Conservation (phyloP, 2,113 vertebrate species). For the Cichladusa arquata region DNA sequence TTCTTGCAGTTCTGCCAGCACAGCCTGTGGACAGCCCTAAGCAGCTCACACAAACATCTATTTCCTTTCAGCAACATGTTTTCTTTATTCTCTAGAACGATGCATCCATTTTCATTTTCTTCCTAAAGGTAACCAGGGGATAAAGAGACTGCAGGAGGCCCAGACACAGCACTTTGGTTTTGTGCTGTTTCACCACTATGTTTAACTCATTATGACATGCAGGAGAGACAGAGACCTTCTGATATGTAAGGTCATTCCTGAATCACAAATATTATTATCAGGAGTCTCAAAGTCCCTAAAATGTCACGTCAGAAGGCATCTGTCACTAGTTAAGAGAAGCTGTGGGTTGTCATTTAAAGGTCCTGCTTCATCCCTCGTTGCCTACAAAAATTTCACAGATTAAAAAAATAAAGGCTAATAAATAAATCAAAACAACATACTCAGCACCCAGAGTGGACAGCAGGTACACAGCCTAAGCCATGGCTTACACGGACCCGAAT, state of each 20-base stretch:
- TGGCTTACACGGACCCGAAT: background rate
- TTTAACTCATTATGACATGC: conserved; percentile 20
- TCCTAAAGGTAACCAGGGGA: background rate
- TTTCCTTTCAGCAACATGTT: background rate
- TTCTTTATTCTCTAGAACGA: background rate
- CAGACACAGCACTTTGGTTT: background rate
- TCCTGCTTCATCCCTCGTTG: background rate
- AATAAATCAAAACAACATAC: background rate
- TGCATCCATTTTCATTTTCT: background rate
- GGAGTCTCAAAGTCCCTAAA: conserved; percentile 2
- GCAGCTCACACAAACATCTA: background rate
- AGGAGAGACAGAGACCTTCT: background rate
- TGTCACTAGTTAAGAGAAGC: background rate
- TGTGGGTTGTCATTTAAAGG: background rate
- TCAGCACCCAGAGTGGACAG: background rate
- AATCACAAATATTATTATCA: conserved; percentile 6
- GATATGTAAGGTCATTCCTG: background rate
- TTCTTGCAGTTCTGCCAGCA: background rate
- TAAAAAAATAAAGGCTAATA: background rate
- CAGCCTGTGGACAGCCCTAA: background rate
- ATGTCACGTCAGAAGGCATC: conserved; percentile 25
- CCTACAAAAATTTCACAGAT: background rate
- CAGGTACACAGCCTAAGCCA: background rate
- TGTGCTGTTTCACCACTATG: background rate
- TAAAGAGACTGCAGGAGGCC: background rate